Conservation (phyloP, 2,113 vertebrate genomes). For the Elachura formosa region DNA sequence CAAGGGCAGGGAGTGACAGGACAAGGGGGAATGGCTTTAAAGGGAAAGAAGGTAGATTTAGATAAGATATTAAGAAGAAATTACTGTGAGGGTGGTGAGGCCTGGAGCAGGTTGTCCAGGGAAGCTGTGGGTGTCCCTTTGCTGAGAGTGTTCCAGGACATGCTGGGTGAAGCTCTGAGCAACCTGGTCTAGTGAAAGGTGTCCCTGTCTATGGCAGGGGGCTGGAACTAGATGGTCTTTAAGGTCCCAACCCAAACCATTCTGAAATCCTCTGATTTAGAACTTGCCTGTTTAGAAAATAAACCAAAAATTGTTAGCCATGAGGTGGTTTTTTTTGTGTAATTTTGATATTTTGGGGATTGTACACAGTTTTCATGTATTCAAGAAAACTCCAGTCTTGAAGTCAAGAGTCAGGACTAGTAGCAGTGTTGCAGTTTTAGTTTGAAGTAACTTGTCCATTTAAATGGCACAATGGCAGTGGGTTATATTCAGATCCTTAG, state of each 20-base stretch:
- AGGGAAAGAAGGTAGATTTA: neutral
- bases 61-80: neutral
- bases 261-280: neutral
- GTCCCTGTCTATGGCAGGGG: neutral
- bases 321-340: rapidly evolving
- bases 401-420: neutral
- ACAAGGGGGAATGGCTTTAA: neutral
- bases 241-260: neutral
- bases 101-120: neutral
- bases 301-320: neutral
- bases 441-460: neutral
- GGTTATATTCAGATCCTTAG: neutral
- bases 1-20: neutral
- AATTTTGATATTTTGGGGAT: neutral
- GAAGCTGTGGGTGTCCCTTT: neutral
- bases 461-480: neutral
- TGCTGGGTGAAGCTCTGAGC: neutral
- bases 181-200: neutral
- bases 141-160: neutral
- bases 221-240: neutral
- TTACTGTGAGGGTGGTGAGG: neutral
- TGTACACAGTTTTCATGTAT: neutral
- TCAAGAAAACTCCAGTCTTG: neutral
- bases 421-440: neutral
- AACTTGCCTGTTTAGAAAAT: neutral